These are phyloP conservation scores for Machaerirhynchus nigripectus DNA, from an alignment of 2,113 vertebrate genomes.

Conservation along the genomic window DNA sequence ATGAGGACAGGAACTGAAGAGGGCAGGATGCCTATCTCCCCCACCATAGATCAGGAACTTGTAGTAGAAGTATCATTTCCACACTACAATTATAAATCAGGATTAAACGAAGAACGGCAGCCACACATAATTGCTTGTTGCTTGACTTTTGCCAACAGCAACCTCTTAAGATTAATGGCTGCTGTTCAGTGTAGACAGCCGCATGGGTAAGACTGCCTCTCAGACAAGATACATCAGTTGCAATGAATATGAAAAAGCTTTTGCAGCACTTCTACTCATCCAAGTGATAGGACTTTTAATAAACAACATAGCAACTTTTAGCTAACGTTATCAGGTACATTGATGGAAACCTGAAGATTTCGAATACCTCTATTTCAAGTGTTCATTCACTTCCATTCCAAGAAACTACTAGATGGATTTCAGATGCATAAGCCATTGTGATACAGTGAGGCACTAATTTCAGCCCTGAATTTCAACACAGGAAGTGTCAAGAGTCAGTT, in stretches of 20 bases:
- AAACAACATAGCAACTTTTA: not conserved
- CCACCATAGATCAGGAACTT: not conserved
- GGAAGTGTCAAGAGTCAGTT: not conserved
- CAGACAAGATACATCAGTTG: not conserved
- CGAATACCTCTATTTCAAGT: constrained; percentile 56
- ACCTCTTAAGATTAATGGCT: not conserved
- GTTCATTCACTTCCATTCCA: constrained; percentile 49
- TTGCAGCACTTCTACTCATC: not conserved
- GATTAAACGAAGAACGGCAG: not conserved
- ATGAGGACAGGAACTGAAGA: not conserved
- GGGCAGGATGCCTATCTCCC: not conserved
- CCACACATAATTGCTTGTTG: not conserved
- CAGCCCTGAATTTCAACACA: constrained; percentile 7
- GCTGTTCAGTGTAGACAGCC: not conserved
- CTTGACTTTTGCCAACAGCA: not conserved
- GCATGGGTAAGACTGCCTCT: not conserved
- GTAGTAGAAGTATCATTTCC: not conserved
- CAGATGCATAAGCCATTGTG: constrained; percentile 13
- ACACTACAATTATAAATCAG: not conserved
- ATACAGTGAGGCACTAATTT: not conserved
- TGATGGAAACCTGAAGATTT: not conserved
- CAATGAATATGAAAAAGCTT: not conserved
- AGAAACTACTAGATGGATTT: constrained; percentile 16
- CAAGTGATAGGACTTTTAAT: not conserved
- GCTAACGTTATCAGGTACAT: not conserved